phyloP scores from a whole-genome alignment of 2,888 invertebrate species.

The Digitonthophagus gazella region DNA sequence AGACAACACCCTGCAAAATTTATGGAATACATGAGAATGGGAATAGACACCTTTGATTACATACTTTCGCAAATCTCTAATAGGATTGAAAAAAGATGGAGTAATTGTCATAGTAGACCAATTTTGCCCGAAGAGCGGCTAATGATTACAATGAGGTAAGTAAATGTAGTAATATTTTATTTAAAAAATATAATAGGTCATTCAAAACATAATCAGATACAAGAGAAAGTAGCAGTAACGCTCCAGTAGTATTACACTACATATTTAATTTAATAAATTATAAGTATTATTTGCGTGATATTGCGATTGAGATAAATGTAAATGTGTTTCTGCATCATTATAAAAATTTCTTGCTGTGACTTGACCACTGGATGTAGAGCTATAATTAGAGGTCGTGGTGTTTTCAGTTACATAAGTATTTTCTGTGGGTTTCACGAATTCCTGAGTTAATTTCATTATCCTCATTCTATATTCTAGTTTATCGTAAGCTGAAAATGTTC shows the following conservation, averaged over 20 bases:
- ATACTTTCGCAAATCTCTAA: slow-evolving; percentile 19
- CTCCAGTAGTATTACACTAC: background rate
- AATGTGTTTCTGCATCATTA: slow-evolving; percentile 5
- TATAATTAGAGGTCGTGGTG: no score
- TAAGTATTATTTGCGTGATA: slow-evolving; percentile 11
- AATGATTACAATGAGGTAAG: slow-evolving; percentile 23
- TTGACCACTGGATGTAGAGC: no score
- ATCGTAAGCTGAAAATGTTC: slow-evolving; percentile 24
- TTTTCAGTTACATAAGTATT: background rate
- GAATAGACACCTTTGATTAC: slow-evolving; percentile 22
- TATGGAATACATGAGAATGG: slow-evolving; percentile 20
- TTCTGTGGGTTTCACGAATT: slow-evolving; percentile 5
- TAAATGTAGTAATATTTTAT: background rate
- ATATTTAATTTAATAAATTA: slow-evolving; percentile 11
- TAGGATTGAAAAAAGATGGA: slow-evolving; percentile 19
- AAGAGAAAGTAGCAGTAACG: background rate
- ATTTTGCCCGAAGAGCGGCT: slow-evolving; percentile 20
- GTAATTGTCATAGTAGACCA: slow-evolving; percentile 21
- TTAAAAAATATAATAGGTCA: background rate
- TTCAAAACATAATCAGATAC: background rate
- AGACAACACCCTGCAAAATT: slow-evolving; percentile 18
- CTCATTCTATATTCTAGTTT: slow-evolving; percentile 27
- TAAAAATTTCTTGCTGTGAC: slow-evolving; percentile 6
- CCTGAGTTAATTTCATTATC: slow-evolving; percentile 23
- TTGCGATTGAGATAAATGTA: background rate